Conservation (phyloP, 2,888 invertebrate genomes). For the Tubulanus polymorphus region DNA sequence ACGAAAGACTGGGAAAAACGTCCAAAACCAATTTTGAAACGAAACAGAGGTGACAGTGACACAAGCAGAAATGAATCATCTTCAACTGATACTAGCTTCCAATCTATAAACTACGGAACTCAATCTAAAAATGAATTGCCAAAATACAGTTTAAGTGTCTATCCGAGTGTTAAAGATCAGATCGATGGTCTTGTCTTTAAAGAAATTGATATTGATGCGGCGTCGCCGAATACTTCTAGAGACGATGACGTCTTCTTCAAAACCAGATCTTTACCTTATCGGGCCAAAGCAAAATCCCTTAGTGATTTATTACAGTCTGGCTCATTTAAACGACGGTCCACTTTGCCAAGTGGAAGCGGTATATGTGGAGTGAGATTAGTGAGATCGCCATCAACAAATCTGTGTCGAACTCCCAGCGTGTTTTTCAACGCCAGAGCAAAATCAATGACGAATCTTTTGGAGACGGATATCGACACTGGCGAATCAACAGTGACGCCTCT, state of each 20-base stretch:
- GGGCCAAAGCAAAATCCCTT: not conserved
- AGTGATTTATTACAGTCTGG: not conserved
- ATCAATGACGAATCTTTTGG: conserved; percentile 21
- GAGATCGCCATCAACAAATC: not conserved
- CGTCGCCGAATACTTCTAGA: not conserved
- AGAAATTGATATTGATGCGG: not conserved
- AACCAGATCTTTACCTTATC: too few species aligned
- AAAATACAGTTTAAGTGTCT: too few species aligned
- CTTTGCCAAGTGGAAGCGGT: not conserved
- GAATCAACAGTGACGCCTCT: conserved; percentile 20
- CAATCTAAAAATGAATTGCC: not conserved
- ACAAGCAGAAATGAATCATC: not conserved
- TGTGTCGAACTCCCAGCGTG: conserved; percentile 2
- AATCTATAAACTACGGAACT: not conserved
- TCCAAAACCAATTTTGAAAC: not conserved
- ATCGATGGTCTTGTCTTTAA: not conserved
- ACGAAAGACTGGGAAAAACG: not conserved
- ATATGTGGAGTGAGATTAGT: not conserved
- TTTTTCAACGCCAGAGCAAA: conserved; percentile 8
- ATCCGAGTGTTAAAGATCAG: not conserved
- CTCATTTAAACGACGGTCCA: not conserved
- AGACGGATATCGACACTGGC: conserved; percentile 40
- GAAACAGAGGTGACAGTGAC: not conserved
- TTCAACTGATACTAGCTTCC: not conserved
- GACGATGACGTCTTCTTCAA: not conserved